Percentiles rank a stretch among this genome's conserved stretches.
These are phyloP conservation scores for Lamellibrachia columna DNA, from an alignment of 2,888 invertebrate species.

Conservation along the genomic window DNA sequence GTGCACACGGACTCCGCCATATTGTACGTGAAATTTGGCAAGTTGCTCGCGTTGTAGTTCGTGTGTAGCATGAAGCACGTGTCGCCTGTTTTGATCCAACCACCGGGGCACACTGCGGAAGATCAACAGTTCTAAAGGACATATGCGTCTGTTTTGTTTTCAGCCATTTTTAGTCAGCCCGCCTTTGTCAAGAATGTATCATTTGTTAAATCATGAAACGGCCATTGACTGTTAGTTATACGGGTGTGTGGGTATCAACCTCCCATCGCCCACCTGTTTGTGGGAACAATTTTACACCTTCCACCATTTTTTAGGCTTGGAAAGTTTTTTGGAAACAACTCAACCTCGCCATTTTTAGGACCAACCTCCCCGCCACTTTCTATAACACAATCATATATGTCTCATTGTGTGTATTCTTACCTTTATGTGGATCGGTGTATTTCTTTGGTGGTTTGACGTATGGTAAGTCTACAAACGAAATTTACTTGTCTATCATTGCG, in stretches of 20 bases:
- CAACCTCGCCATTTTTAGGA: no score
- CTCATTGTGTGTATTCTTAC: not conserved
- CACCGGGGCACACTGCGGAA: constrained; percentile 17
- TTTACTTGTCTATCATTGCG: not conserved
- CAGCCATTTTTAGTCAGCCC: no score
- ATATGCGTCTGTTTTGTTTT: not conserved
- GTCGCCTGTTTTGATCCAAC: constrained; percentile 22
- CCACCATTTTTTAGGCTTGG: no score
- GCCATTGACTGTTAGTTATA: no score
- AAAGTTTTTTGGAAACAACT: no score
- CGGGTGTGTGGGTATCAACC: no score
- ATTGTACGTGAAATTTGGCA: not conserved
- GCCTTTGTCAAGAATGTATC: no score
- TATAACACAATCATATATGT: not conserved
- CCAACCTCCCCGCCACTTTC: no score
- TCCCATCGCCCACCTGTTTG: no score
- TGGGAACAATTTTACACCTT: no score
- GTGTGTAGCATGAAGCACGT: constrained; percentile 24
- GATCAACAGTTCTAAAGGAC: not conserved
- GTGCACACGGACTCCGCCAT: not conserved
- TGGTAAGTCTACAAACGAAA: not conserved
- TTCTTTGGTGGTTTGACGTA: not conserved
- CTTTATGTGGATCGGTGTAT: not conserved
- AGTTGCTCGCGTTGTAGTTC: constrained; percentile 18
- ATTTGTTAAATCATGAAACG: no score